Evolutionary conservation across 2,113 vertebrate species (phyloP), one percentile per base, ranked within the genome.

Genomic region (Pholis gunnellus): DNA sequence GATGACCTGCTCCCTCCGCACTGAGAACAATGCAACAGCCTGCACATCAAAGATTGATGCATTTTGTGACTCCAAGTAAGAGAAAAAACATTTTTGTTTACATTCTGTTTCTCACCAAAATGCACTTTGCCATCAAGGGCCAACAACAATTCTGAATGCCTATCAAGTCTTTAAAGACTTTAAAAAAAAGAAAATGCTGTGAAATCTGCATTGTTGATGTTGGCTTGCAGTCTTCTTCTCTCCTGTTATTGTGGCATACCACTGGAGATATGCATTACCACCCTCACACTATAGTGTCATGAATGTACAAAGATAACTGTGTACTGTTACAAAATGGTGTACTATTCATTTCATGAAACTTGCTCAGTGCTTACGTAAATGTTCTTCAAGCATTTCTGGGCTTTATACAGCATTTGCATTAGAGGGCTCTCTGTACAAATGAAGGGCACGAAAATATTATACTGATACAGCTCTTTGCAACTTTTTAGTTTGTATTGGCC

Each of bases 21-120:
- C 31, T 27, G 46, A 64, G 59, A 74, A 79, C 85, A 81, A 86
- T 81, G 75, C 74, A 86, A 81, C 86, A 78, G 52, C 63, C 78
- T 36, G 52, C 72, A 70, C 61, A 46, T 77, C 67, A 9, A 75
- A 77, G 63, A 85, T 67, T n/a, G 31, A 72, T 57, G 75, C 17
- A 22, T 60, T 67, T 50, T 61, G 36, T 61, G 59, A 34, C 36
- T 74, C 25, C 18, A 11, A 67, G 42, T 9, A 18, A 84, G 36
- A 34, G 34, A 14, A 80, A 27, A 15, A 17, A 20, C 56, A 48
- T 66, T 56, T 66, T 66, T 56, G 2, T 70, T 81, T 65, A 44
- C 29, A 72, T 72, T 57, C 14, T 4, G 9, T 44, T 65, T 36
- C 27, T 68, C 68, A 68, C 38, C 40, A 42, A 83, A 82, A 65